phyloP scores from a whole-genome alignment of 2,888 invertebrate species.

The Oxycera nigricornis region DNA sequence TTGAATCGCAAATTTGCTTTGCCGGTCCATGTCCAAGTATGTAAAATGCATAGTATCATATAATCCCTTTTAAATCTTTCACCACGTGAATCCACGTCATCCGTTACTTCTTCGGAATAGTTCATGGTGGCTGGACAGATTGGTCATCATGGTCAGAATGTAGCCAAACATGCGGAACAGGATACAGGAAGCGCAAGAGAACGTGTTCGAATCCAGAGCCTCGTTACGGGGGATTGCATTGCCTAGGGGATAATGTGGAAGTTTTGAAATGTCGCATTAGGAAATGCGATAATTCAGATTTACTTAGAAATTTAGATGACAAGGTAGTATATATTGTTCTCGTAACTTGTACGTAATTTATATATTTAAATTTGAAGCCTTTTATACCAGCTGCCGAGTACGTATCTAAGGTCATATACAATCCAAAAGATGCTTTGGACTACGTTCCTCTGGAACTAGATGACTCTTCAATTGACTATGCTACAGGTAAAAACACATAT shows the following conservation, averaged over 20 bases:
- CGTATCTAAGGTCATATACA: background rate
- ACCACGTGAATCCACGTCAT: too few species aligned
- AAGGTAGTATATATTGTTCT: background rate
- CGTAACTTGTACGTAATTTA: background rate
- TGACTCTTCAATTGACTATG: constrained; percentile 37
- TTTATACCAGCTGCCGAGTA: background rate
- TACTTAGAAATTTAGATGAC: background rate
- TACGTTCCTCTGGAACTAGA: background rate
- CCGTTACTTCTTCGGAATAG: too few species aligned
- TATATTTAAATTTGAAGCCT: background rate
- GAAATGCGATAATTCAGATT: constrained; percentile 33
- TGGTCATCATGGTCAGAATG: constrained; percentile 60
- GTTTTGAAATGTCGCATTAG: constrained; percentile 44
- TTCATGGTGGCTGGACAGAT: constrained; percentile 53
- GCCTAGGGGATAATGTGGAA: constrained; percentile 53
- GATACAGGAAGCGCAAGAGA: constrained; percentile 53
- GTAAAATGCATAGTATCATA: background rate
- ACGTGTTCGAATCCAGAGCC: constrained; percentile 57
- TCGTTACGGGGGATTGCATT: constrained; percentile 58
- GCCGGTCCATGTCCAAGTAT: constrained; percentile 42
- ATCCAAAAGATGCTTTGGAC: constrained; percentile 1
- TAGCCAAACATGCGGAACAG: constrained; percentile 57
- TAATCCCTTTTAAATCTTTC: constrained; percentile 51
- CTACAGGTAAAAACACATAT: constrained; percentile 35
- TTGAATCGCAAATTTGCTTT: constrained; percentile 45